phyloP scores from a whole-genome alignment of 30 jellyfish, hydroid and myxozoan species.

The Hydra vulgaris region DNA sequence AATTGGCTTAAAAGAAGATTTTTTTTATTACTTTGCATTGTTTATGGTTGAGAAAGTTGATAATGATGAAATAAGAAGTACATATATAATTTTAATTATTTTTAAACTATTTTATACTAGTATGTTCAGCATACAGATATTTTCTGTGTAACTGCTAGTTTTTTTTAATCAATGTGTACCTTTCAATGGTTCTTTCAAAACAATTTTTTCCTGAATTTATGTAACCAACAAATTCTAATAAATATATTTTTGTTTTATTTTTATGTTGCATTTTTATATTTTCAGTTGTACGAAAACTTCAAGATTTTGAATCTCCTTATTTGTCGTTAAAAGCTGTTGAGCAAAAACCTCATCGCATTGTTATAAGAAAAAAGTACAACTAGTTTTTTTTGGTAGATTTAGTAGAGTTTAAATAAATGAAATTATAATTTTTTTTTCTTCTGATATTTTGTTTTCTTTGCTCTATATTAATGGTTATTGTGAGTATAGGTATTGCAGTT shows the following conservation, averaged over 20 bases:
- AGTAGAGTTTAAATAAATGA: background rate
- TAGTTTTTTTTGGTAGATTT: background rate
- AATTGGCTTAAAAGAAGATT: conserved; percentile 53
- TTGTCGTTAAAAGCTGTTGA: conserved; percentile 47
- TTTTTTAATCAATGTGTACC: too few species aligned
- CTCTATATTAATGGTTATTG: too few species aligned
- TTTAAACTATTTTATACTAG: too few species aligned
- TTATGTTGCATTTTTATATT: background rate
- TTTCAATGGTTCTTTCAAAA: too few species aligned
- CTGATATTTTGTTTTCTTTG: too few species aligned
- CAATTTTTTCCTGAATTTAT: too few species aligned
- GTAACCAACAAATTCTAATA: too few species aligned
- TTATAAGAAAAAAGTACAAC: conserved; percentile 51
- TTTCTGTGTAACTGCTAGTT: too few species aligned
- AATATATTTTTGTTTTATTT: too few species aligned
- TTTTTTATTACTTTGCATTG: conserved; percentile 62
- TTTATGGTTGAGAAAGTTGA: conserved; percentile 39
- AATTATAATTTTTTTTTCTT: background rate
- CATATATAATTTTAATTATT: background rate
- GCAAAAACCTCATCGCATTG: conserved; percentile 50
- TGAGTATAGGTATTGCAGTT: too few species aligned
- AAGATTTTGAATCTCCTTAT: conserved; percentile 82
- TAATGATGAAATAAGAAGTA: conserved; percentile 31
- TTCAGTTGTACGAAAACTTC: conserved; percentile 74
- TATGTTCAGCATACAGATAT: too few species aligned